Evolutionary conservation across 37 sponge, comb jelly and placozoan species (phyloP), one percentile per base, ranked within the genome.

Genomic region (Geodia barretti): DNA sequence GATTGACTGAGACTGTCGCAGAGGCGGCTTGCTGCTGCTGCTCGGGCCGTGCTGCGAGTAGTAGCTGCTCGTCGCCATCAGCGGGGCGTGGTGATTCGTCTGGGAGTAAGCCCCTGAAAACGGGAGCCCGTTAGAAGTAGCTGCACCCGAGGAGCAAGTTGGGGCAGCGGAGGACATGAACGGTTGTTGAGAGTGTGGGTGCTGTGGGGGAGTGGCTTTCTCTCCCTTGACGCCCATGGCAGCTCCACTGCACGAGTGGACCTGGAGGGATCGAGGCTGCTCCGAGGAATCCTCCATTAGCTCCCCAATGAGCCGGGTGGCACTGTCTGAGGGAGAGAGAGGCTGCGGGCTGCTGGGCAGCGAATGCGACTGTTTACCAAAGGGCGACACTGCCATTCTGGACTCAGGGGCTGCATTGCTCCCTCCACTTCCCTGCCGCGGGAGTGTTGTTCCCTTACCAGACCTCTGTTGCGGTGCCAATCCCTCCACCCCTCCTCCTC

Each of bases 331-430:
- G 24, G 85, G 85, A 7, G 87, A 86, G 2, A 39, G n/a, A 4
- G 72, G 68, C 47, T 76, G 43, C 2, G 88, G 88, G n/a, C 82
- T 80, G 23, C 81, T 75, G 8, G 88, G 88, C 7, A 87, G 82
- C 35, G 88, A 87, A 1, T 39, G 78, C 33, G 85, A 70, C 24
- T 41, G 28, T 39, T 65, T 74, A 36, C 74, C 54, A 3, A 5
- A 24, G 11, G 54, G 54, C 11, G 54, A 47, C 54, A 47, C 54
- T n/a, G 43, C 68, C 72, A 72, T 71, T 14, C 14, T 47, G 54
- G 54, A 47, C n/a, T n/a, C n/a, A n/a, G n/a, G n/a, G n/a, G n/a
- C n/a, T n/a, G n/a, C n/a, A n/a, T n/a, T n/a, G 11, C 11, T 47
- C 11, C 11, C 7, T 14, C 14, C 54, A 14, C 54, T 47, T 14